Base-by-base conservation (phyloP, 2,797 vertebrate genomes). In the Potorous gilbertii region DNA sequence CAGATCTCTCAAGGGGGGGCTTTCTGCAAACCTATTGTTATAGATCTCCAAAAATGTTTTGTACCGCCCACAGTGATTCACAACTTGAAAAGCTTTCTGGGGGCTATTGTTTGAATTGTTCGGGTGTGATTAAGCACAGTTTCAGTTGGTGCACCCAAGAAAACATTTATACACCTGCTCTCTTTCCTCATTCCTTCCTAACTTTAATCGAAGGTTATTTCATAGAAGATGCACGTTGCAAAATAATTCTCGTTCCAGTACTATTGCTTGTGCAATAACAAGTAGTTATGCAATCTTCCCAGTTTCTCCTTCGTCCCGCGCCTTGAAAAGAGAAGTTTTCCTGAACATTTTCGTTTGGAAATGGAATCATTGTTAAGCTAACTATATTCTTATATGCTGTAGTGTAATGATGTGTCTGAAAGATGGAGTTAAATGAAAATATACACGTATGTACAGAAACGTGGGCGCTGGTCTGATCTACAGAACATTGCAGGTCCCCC, bases 51-150 rank as follows among this genome's bases (percentile, higher is more conserved):
- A 98, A 98, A 98, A 98, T 98, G 98, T 98, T 98, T 97, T 97
- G 98, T 99, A 98, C 98, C 98, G 98, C 99, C 99, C 98, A 98
- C 98, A 97, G 98, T 97, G 98, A 98, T 98, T 98, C 97, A 98
- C 98, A 96, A 97, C 98, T 98, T 98, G 98, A 97, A 98, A 98
- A 98, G 98, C 98, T 98, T 99, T 98, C 98, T 98, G 98, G 97
- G 98, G 98, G 97, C 98, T 99, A 98, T 99, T 98, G 98, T 99
- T 98, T 98, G 98, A 98, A 98, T 98, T 98, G 98, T 98, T 98
- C 98, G 98, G 98, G 97, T 98, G 98, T 97, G 98, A 98, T 98
- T 98, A 98, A 98, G 97, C 97, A 98, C 97, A 97, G 98, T 98
- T 98, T 98, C 98, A 55, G 98, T 96, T 98, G 97, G 96, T 90